phyloP scores from a whole-genome alignment of 2,888 invertebrate genomes.

The Andrena dorsata region DNA sequence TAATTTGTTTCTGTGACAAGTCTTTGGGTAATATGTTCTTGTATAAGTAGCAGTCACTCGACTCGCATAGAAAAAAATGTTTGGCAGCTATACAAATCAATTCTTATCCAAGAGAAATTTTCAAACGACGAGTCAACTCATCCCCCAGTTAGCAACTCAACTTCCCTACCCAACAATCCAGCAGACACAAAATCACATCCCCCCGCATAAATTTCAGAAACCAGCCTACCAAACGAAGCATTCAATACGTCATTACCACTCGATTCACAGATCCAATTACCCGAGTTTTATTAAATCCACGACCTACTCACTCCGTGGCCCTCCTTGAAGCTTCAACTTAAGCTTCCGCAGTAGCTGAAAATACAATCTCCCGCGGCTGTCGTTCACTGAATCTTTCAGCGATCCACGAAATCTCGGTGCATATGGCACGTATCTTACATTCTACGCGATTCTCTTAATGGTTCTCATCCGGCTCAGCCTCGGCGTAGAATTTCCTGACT shows the following conservation, averaged over 20 bases:
- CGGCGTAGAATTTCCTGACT: conserved; percentile 75
- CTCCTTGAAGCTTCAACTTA: background rate
- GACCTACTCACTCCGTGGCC: background rate
- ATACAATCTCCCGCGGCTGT: background rate
- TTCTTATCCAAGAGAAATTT: no score
- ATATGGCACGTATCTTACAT: background rate
- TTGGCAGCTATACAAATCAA: no score
- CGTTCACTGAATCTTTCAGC: background rate
- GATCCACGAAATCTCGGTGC: background rate
- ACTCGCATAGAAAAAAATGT: no score
- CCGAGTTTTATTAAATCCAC: conserved; percentile 3
- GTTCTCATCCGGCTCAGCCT: conserved; percentile 34
- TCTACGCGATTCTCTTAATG: conserved; percentile 7
- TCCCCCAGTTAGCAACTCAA: no score
- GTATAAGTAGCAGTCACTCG: no score
- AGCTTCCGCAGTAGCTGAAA: background rate
- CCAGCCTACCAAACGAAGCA: background rate
- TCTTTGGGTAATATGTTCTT: no score
- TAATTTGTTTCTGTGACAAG: no score
- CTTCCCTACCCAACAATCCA: no score
- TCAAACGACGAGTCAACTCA: no score
- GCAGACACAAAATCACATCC: no score
- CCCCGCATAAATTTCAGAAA: background rate
- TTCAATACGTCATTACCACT: background rate
- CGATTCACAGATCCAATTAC: background rate